Conservation (phyloP, 2,797 vertebrate species). For the Limnodromus scolopaceus region DNA sequence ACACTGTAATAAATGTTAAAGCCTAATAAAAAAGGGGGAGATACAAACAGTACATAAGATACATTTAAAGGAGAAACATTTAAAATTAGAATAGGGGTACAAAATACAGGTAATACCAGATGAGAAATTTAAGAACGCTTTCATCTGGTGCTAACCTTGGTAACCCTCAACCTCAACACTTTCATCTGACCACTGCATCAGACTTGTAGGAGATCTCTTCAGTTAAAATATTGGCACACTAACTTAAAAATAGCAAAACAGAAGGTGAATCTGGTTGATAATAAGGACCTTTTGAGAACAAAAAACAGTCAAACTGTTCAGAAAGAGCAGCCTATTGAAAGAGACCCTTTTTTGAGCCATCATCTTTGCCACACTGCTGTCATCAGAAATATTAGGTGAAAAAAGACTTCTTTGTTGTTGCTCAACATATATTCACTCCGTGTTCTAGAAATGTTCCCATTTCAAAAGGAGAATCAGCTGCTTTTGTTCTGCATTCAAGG, state of each 20-base stretch:
- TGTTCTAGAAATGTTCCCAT: constrained; percentile 16
- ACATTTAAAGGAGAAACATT: neutral
- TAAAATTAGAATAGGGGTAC: neutral
- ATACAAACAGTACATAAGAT: neutral
- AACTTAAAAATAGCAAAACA: neutral
- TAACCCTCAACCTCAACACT: neutral
- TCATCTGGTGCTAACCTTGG: neutral
- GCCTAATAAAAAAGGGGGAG: neutral
- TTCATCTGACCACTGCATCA: neutral
- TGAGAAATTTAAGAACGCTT: neutral
- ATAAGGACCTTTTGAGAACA: neutral
- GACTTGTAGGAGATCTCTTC: neutral
- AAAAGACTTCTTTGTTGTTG: neutral
- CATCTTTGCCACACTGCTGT: neutral
- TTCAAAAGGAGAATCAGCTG: constrained; percentile 28
- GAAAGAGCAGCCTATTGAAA: neutral
- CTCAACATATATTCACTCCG: constrained; percentile 33
- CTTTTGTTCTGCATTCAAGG: constrained; percentile 27
- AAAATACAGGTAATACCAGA: neutral
- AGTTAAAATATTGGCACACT: neutral
- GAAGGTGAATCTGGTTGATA: neutral
- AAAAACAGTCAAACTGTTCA: neutral
- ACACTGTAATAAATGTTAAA: neutral
- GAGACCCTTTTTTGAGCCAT: neutral
- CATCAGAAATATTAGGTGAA: constrained; percentile 17